Conservation (phyloP, 1,140 invertebrate genomes). For the Drosophila malerkotliana region DNA sequence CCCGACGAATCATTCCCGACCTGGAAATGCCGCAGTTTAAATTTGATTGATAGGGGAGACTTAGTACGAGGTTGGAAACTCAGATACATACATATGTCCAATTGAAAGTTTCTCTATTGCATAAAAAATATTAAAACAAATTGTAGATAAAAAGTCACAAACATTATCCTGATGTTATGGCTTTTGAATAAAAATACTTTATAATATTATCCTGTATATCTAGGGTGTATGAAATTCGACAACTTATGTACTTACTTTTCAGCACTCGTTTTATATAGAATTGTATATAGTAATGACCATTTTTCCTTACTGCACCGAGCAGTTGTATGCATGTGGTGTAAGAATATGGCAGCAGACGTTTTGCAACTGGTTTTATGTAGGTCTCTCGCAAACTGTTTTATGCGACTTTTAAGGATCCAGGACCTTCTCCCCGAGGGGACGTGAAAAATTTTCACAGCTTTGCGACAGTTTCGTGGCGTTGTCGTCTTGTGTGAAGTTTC, state of each 20-base stretch:
- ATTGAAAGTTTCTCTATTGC: not conserved
- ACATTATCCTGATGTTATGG: too few relatives aligned
- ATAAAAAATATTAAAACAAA: not conserved
- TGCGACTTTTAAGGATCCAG: not conserved
- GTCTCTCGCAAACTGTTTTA: constrained; percentile 4
- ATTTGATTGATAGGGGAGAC: not conserved
- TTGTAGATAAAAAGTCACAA: not conserved
- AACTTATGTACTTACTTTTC: not conserved
- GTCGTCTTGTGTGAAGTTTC: constrained; percentile 1
- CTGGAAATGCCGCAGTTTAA: not conserved
- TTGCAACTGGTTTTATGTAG: constrained; percentile 6
- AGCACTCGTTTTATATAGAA: constrained; percentile 22
- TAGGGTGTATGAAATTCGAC: not conserved
- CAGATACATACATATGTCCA: not conserved
- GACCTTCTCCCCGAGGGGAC: constrained; percentile 1
- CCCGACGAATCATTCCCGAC: constrained; percentile 1
- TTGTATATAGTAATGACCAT: constrained; percentile 70
- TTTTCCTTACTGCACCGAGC: constrained; percentile 50
- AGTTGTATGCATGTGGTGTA: constrained; percentile 17
- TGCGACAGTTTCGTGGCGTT: not conserved
- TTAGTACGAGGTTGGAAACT: not conserved
- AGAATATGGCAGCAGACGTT: constrained; percentile 1
- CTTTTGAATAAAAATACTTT: not conserved
- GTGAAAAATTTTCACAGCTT: not conserved
- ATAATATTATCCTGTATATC: not conserved